phyloP scores from a whole-genome alignment of 2,797 vertebrate species.

The Adelosebastes latens region DNA sequence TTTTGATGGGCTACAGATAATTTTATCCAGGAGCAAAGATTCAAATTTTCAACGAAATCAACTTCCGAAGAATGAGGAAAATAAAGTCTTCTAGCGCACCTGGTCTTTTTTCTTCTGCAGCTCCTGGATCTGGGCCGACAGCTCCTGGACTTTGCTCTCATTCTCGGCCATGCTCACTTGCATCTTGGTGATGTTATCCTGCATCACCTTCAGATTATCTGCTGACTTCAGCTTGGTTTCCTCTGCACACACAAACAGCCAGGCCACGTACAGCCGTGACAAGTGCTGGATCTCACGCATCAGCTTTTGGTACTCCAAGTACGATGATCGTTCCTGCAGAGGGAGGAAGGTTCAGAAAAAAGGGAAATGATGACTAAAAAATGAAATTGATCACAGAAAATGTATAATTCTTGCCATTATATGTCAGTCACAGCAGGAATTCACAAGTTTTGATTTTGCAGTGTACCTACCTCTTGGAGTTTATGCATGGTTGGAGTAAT shows the following conservation, averaged over 20 bases:
- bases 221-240: slow-evolving; percentile 86
- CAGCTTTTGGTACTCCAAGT: slow-evolving; percentile 94
- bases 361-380: neutral
- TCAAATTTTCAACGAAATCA: neutral
- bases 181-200: slow-evolving; percentile 81
- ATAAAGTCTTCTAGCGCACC: slow-evolving; percentile 68
- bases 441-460: neutral
- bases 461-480: slow-evolving; percentile 88
- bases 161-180: slow-evolving; percentile 83
- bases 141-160: slow-evolving; percentile 84
- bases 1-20: neutral
- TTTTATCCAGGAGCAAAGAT: neutral
- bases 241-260: slow-evolving; percentile 91
- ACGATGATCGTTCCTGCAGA: slow-evolving; percentile 88
- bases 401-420: neutral
- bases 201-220: slow-evolving; percentile 87
- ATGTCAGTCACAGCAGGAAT: neutral
- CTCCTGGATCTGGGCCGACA: slow-evolving; percentile 85
- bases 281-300: slow-evolving; percentile 90
- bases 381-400: fast-evolving
- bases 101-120: slow-evolving; percentile 89
- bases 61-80: neutral
- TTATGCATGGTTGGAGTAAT: slow-evolving; percentile 94
- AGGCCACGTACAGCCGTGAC: slow-evolving; percentile 87
- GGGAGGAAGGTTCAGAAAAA: neutral